Evolutionary conservation across 2,113 vertebrate genomes (phyloP).

Genomic region (Pogona vitticeps): DNA sequence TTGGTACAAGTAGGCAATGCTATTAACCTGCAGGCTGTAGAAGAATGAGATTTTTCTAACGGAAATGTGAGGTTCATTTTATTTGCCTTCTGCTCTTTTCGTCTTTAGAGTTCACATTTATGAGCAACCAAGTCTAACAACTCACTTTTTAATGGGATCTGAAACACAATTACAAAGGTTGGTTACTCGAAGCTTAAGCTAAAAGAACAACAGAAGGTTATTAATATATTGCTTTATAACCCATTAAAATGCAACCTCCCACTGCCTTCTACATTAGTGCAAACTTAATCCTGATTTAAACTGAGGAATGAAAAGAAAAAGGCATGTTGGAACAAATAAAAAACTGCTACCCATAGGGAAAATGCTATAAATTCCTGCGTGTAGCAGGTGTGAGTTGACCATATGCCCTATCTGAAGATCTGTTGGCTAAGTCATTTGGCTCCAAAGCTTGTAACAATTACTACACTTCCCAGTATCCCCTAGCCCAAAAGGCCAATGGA

Average conservation of each 20-base stretch:
- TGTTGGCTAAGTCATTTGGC: not conserved
- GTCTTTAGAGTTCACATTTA: constrained; percentile 26
- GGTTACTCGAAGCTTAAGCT: not conserved
- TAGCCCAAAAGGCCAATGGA: too few relatives aligned
- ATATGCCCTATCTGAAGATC: not conserved
- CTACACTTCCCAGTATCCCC: too few relatives aligned
- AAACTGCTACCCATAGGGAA: not conserved
- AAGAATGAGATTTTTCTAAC: constrained; percentile 22
- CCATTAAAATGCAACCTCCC: not conserved
- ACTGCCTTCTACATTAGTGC: not conserved
- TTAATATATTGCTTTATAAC: constrained; percentile 24
- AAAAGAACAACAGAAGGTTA: constrained; percentile 21
- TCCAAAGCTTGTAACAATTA: not conserved
- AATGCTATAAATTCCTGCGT: not conserved
- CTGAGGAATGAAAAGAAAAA: not conserved
- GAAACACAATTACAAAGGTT: constrained; percentile 18
- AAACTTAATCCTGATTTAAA: constrained; percentile 19
- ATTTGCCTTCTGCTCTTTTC: constrained; percentile 34
- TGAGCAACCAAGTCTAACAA: constrained; percentile 30
- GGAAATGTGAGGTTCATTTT: constrained; percentile 12
- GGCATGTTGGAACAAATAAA: not conserved
- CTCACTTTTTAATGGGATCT: constrained; percentile 18
- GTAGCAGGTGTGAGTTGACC: not conserved
- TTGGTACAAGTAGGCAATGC: constrained; percentile 4
- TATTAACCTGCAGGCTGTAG: constrained; percentile 21